Evolutionary conservation across 53 echinoderm and acorn worm species (phyloP), one percentile per base, ranked within the genome.

Genomic region (Crossaster papposus): DNA sequence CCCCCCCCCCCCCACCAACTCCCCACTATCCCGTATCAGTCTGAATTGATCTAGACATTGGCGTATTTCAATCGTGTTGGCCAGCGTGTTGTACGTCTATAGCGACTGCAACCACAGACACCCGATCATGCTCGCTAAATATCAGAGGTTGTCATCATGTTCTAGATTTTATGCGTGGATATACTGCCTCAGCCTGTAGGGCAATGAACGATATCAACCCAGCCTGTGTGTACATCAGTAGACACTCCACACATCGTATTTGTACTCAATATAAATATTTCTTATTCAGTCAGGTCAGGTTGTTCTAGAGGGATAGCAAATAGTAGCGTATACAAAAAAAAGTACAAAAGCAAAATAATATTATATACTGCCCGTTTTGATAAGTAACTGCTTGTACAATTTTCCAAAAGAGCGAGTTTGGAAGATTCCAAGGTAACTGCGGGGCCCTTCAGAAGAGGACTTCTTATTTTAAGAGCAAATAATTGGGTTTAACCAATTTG

Each of bases 101-200:
- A n/a, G 28, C 68, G 28, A 26, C 75, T 33, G 80, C 54, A 10
- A 37, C 32, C 80, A 4, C 36, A 70, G 87, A 77, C 33, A 87
- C 87, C 87, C 15, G 87, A 87, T 87, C 87, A n/a, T 55, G 77
- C 31, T 62, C 54, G 76, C 87, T 87, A 87, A 87, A 87, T 87
- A 87, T 87, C 87, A 87, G 87, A 87, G 87, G 87, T 87, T 87
- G 87, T 51, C 75, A 36, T 75, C 72, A 36, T 34, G 87, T 77
- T 76, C 87, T 77, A 87, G 50, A 76, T 87, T 87, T 80, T 87
- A 87, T 87, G 87, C 87, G 34, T 58, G 36, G 87, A 87, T 62
- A 87, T 62, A 51, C 76, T 87, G 58, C 87, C 76, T 87, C 34
- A 12, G 65, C 83, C 83, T 38, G 52, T 33, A 29, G 74, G 62